Percentiles rank a stretch among this genome's conserved stretches.
Evolutionary conservation across 2,888 invertebrate species (phyloP).

Genomic region (Mythimna lalbum): DNA sequence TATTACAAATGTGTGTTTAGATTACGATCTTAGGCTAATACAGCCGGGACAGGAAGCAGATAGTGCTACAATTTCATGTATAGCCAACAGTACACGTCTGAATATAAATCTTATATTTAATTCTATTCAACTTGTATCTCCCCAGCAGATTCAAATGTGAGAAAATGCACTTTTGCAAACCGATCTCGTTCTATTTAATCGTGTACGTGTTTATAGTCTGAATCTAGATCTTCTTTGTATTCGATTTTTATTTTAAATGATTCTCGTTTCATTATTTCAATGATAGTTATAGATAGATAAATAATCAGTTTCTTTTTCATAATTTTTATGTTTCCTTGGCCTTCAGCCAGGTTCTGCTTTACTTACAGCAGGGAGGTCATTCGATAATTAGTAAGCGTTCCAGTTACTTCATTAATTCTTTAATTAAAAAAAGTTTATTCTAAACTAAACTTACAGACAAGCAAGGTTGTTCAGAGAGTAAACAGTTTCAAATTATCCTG

Average conservation of each 20-base stretch:
- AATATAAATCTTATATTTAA: constrained; percentile 2
- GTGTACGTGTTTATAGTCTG: constrained; percentile 35
- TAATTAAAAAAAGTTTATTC: constrained; percentile 9
- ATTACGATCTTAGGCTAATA: constrained; percentile 29
- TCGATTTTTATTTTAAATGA: constrained; percentile 5
- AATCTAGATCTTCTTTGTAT: constrained; percentile 18
- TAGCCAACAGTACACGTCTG: neutral
- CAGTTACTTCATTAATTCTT: constrained; percentile 25
- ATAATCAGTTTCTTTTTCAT: constrained; percentile 26
- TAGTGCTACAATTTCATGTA: neutral
- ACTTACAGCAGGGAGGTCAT: constrained; percentile 34
- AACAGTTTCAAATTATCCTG: constrained; percentile 28
- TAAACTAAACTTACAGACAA: constrained; percentile 5
- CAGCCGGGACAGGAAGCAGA: neutral
- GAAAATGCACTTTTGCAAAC: constrained; percentile 33
- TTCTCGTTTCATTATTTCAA: constrained; percentile 17
- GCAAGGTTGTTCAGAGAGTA: constrained; percentile 21
- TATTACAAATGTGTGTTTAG: constrained; percentile 39
- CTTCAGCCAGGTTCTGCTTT: constrained; percentile 43
- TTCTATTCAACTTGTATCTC: constrained; percentile 13
- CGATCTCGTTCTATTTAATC: constrained; percentile 25
- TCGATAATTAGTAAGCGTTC: constrained; percentile 34
- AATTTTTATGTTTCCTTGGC: constrained; percentile 33
- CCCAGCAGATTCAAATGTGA: constrained; percentile 33
- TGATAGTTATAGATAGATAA: constrained; percentile 1